Evolutionary conservation across 1,140 invertebrate species (phyloP).

Genomic region (Oncopodura yosiiana): DNA sequence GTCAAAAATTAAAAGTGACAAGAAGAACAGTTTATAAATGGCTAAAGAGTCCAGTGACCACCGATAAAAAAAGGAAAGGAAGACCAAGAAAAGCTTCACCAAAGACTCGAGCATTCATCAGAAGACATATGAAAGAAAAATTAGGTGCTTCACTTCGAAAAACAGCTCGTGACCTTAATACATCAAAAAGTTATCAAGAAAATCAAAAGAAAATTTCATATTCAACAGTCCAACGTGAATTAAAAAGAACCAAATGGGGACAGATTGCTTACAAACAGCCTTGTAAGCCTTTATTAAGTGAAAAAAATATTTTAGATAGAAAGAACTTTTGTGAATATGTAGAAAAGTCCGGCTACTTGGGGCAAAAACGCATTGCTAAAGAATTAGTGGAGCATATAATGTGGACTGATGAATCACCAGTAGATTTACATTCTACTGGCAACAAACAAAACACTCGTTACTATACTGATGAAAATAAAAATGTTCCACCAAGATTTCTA

Average conservation of each 20-base stretch:
- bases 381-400: too few species aligned
- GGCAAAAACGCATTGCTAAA: not conserved
- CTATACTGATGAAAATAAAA: not conserved
- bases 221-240: not conserved
- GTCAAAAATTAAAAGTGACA: not conserved
- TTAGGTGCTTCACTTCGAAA: not conserved
- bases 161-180: not conserved
- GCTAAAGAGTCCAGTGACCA: not conserved
- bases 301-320: not conserved
- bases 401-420: not conserved
- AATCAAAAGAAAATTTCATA: not conserved
- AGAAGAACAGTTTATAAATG: not conserved
- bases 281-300: not conserved
- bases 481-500: not conserved
- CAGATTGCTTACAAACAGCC: not conserved
- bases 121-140: not conserved
- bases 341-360: not conserved
- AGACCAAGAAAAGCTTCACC: not conserved
- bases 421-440: not conserved
- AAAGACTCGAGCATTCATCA: not conserved
- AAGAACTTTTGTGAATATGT: not conserved
- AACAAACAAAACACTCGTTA: not conserved
- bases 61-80: not conserved
- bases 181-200: not conserved
- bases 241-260: not conserved